phyloP scores from a whole-genome alignment of 2,797 vertebrate species.

The Danionella dracula region DNA sequence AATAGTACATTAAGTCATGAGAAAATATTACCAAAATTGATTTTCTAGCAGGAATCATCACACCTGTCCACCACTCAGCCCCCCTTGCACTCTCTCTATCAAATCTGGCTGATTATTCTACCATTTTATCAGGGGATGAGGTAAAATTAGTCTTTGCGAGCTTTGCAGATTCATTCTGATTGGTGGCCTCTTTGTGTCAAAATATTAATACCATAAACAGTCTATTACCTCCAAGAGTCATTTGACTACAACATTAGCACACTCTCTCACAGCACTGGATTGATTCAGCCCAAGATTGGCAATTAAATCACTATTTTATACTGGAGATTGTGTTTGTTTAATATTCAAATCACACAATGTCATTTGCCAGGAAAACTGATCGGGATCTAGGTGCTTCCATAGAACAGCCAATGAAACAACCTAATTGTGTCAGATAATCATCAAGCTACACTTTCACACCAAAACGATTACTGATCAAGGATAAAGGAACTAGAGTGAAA shows the following conservation, averaged over 20 bases:
- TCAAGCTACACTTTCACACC: too few species aligned
- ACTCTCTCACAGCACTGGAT: not conserved
- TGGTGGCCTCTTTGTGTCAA: not conserved
- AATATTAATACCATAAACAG: not conserved
- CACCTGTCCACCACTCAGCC: not conserved
- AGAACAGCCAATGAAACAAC: too few species aligned
- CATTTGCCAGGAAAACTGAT: too few species aligned
- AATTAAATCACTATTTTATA: not conserved
- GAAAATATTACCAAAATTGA: constrained; percentile 9
- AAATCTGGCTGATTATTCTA: constrained; percentile 9
- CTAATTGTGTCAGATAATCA: too few species aligned
- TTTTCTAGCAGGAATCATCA: not conserved
- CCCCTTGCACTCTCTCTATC: not conserved
- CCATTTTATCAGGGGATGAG: constrained; percentile 1
- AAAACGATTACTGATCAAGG: too few species aligned
- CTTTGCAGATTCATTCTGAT: constrained; percentile 2
- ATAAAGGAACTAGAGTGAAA: too few species aligned
- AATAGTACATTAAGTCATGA: constrained; percentile 9
- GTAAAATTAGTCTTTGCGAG: constrained; percentile 3
- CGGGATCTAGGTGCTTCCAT: too few species aligned
- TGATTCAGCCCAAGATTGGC: not conserved
- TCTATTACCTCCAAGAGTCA: not conserved
- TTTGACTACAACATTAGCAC: not conserved
- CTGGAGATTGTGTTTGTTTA: too few species aligned
- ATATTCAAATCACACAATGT: too few species aligned